Evolutionary conservation across 2,888 invertebrate genomes (phyloP).

Genomic region (Platycheirus albimanus): DNA sequence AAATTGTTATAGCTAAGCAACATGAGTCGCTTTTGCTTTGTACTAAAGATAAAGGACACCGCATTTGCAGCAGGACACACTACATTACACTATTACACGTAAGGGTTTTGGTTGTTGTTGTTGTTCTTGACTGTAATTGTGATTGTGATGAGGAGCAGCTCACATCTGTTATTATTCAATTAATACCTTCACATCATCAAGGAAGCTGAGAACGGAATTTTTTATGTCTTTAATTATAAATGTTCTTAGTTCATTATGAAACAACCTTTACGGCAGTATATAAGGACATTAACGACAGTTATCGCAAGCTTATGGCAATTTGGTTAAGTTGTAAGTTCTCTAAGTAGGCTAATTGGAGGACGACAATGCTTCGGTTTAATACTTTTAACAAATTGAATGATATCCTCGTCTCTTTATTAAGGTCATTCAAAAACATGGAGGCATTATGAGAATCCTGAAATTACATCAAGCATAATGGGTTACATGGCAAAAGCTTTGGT

Average conservation of each 20-base stretch:
- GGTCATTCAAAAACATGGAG: too few relatives aligned
- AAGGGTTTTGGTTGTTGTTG: background rate
- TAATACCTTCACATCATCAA: constrained; percentile 36
- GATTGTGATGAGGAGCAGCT: constrained; percentile 24
- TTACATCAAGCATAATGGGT: too few relatives aligned
- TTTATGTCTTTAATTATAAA: constrained; percentile 42
- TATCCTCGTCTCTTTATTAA: background rate
- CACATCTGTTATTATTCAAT: constrained; percentile 66
- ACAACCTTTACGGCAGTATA: background rate
- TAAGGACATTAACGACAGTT: too few relatives aligned
- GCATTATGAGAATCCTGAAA: too few relatives aligned
- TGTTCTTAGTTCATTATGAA: constrained; percentile 42
- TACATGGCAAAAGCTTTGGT: too few relatives aligned
- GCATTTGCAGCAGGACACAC: background rate
- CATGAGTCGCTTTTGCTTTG: constrained; percentile 28
- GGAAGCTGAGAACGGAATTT: constrained; percentile 5
- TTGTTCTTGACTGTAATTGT: too few relatives aligned
- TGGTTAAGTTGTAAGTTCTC: background rate
- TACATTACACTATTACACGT: background rate
- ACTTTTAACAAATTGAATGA: background rate
- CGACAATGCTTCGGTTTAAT: background rate
- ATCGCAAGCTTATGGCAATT: constrained; percentile 8
- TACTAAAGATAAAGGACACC: background rate
- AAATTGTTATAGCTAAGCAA: constrained; percentile 58
- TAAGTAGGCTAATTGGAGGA: background rate